These are phyloP conservation scores for Fukomys damarensis DNA, from an alignment of 2,113 vertebrate genomes.

Conservation along the genomic window DNA sequence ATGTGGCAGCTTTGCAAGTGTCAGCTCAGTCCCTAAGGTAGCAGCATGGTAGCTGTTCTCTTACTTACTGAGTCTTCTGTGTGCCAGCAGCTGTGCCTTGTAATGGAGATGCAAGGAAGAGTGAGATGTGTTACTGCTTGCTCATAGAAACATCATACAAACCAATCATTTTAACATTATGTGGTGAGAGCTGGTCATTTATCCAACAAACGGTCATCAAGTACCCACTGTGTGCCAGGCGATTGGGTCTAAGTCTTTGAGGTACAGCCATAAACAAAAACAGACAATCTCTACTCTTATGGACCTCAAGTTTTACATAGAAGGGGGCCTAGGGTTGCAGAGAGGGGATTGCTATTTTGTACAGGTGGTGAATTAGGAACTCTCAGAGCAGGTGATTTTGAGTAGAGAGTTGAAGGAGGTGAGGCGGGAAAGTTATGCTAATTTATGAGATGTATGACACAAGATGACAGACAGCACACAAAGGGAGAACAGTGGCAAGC, in stretches of 20 bases:
- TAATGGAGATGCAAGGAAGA: not conserved
- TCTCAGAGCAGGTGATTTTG: not conserved
- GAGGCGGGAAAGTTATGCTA: not conserved
- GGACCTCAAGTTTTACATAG: not conserved
- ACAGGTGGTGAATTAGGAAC: not conserved
- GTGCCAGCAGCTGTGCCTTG: not conserved
- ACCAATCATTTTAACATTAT: not conserved
- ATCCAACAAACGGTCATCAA: not conserved
- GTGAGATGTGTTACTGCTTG: not conserved
- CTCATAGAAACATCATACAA: too few species aligned
- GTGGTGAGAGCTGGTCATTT: not conserved
- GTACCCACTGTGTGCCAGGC: not conserved
- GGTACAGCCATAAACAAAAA: not conserved
- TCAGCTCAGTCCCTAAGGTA: not conserved
- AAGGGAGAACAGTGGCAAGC: not conserved
- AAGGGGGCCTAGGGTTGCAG: not conserved
- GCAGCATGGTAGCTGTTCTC: not conserved
- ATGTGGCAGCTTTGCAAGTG: not conserved
- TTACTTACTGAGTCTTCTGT: not conserved
- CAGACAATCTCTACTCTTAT: not conserved
- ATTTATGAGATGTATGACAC: not conserved
- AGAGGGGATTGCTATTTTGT: not conserved
- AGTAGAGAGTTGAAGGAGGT: not conserved
- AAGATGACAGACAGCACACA: not conserved
- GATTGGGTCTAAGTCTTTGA: not conserved